Evolutionary conservation across 2,113 vertebrate species (phyloP).

Genomic region (Hypocryptadius cinnamomeus): DNA sequence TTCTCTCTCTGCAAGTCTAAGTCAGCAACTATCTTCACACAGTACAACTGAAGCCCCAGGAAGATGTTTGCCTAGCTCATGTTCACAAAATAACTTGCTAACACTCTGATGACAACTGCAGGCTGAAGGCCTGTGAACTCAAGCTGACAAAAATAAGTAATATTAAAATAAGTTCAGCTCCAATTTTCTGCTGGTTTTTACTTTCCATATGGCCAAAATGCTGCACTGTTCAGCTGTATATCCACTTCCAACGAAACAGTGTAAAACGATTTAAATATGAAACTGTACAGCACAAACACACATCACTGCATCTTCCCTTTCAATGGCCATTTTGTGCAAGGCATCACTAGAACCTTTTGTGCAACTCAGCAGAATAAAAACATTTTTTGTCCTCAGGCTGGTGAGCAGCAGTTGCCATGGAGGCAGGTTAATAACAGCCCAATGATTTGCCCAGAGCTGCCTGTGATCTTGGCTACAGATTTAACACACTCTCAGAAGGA

Average conservation of each 20-base stretch:
- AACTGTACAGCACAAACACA: slow-evolving; percentile 38
- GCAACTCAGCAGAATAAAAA: slow-evolving; percentile 82
- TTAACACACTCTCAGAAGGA: slow-evolving; percentile 71
- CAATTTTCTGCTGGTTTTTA: neutral
- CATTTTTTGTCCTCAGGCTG: slow-evolving; percentile 79
- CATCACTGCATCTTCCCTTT: slow-evolving; percentile 62
- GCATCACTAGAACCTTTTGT: slow-evolving; percentile 82
- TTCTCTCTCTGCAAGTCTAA: neutral
- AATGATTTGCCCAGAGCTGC: slow-evolving; percentile 77
- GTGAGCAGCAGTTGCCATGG: slow-evolving; percentile 83
- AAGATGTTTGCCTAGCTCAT: neutral
- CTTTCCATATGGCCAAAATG: neutral
- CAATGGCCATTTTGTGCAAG: slow-evolving; percentile 76
- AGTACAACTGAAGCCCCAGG: neutral
- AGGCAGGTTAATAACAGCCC: slow-evolving; percentile 82
- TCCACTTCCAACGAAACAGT: neutral
- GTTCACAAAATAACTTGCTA: neutral
- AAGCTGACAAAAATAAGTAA: neutral
- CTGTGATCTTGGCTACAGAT: slow-evolving; percentile 76
- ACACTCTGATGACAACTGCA: neutral
- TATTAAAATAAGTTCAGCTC: neutral
- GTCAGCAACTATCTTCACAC: neutral
- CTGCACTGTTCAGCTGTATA: neutral
- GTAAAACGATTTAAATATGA: slow-evolving; percentile 58
- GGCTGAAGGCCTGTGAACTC: neutral